A percentile compares a stretch with the other conserved stretches of the same genome.
Evolutionary conservation across 2,888 invertebrate genomes (phyloP).

Genomic region (Crioceris asparagi): DNA sequence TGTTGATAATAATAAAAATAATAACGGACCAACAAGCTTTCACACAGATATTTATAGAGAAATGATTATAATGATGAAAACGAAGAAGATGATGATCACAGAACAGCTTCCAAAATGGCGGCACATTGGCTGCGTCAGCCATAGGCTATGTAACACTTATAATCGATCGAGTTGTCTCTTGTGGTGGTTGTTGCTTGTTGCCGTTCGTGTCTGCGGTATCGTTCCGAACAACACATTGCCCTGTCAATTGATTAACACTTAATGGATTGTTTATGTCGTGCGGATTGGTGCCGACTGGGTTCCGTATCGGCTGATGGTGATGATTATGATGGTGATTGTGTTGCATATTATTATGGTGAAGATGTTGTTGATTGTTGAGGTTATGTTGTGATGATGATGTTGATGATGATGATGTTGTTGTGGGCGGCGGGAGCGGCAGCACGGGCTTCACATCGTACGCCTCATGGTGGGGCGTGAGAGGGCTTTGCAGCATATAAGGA

Average conservation of each 20-base stretch:
- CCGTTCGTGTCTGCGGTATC: conserved; percentile 32
- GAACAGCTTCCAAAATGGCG: no score
- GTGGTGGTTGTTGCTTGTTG: conserved; percentile 33
- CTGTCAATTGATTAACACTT: conserved; percentile 81
- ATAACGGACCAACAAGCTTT: no score
- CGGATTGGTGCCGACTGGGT: conserved; percentile 85
- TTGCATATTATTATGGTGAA: no score
- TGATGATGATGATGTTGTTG: no score
- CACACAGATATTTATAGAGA: no score
- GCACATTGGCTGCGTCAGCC: no score
- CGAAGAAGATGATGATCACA: no score
- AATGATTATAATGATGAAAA: no score
- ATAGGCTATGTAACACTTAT: conserved; percentile 39
- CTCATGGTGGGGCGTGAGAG: conserved; percentile 35
- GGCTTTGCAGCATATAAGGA: conserved; percentile 45
- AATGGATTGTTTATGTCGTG: conserved; percentile 87
- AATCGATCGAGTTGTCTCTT: conserved; percentile 32
- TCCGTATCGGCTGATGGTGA: conserved; percentile 45
- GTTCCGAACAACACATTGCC: conserved; percentile 46
- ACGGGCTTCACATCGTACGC: conserved; percentile 36
- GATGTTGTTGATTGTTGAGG: no score
- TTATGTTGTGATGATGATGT: no score
- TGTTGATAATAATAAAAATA: no score
- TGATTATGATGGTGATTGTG: conserved; percentile 22
- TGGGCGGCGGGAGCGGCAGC: conserved; percentile 35